These are phyloP conservation scores for Babylonia areolata DNA, from an alignment of 1,140 invertebrate species.

Conservation along the genomic window DNA sequence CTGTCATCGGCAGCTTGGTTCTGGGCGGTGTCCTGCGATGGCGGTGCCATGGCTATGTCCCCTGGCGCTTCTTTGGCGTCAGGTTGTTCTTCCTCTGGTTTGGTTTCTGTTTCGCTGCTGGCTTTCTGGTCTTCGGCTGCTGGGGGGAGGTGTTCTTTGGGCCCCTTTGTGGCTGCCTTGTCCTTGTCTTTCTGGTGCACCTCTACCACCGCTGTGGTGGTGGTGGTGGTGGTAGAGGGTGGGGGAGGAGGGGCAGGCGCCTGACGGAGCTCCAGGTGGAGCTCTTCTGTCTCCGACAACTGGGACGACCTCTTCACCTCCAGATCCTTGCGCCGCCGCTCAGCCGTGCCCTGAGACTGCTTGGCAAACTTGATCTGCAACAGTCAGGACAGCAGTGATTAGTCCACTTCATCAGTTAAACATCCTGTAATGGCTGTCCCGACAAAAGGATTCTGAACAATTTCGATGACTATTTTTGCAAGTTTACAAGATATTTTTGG, in stretches of 20 bases:
- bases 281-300: slow-evolving; percentile 44
- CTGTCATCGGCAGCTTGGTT: neutral
- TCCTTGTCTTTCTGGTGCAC: slow-evolving; percentile 44
- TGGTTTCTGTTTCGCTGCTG: slow-evolving; percentile 3
- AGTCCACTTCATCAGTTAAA: too few relatives aligned
- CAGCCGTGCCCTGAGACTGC: slow-evolving; percentile 62
- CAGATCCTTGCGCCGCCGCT: slow-evolving; percentile 60
- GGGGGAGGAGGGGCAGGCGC: slow-evolving; percentile 41
- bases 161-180: neutral
- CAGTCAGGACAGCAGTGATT: too few relatives aligned
- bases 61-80: slow-evolving; percentile 15
- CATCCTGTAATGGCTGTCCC: too few relatives aligned
- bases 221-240: slow-evolving; percentile 19
- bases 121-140: slow-evolving; percentile 5
- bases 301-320: slow-evolving; percentile 52
- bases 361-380: slow-evolving; percentile 68
- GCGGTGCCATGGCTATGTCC: neutral
- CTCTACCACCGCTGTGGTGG: slow-evolving; percentile 38
- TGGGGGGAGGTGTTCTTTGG: neutral
- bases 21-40: neutral
- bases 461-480: too few relatives aligned
- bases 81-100: slow-evolving; percentile 26
- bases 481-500: too few relatives aligned
- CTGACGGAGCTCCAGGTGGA: slow-evolving; percentile 39
- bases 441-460: too few relatives aligned